phyloP scores from a whole-genome alignment of 2,113 vertebrate genomes.

The Perca schrenkii region DNA sequence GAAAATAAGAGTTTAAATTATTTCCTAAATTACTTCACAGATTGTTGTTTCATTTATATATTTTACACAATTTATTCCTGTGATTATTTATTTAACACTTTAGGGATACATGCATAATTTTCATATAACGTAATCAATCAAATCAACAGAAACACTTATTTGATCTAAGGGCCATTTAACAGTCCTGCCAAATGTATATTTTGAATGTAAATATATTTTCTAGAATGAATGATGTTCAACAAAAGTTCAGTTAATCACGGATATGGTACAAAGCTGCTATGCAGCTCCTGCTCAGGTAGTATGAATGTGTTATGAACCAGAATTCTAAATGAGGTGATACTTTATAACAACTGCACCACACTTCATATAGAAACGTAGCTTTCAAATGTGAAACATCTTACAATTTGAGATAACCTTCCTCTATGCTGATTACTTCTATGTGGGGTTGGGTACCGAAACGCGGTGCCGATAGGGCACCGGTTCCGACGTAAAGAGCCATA shows the following conservation, averaged over 20 bases:
- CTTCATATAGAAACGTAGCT: constrained; percentile 50
- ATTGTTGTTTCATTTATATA: neutral
- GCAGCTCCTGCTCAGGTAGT: constrained; percentile 56
- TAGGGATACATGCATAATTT: neutral
- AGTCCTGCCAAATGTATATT: constrained; percentile 5
- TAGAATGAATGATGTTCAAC: constrained; percentile 1
- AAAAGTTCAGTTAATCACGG: neutral
- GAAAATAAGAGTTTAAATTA: neutral
- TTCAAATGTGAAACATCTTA: constrained; percentile 41
- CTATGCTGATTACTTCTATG: constrained; percentile 13
- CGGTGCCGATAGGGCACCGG: too few species aligned
- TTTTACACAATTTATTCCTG: neutral
- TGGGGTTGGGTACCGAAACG: neutral
- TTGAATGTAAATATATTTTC: neutral
- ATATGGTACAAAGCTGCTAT: constrained; percentile 16
- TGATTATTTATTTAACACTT: neutral
- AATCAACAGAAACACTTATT: constrained; percentile 1
- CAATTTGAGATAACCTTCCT: constrained; percentile 35
- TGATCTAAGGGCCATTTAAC: neutral
- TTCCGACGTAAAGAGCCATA: too few species aligned
- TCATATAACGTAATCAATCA: neutral
- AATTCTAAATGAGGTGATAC: constrained; percentile 37
- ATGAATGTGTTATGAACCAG: constrained; percentile 63
- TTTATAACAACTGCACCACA: constrained; percentile 38
- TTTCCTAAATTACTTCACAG: neutral